Conservation (phyloP, 2,797 vertebrate genomes). For the Xenentodon cancila region DNA sequence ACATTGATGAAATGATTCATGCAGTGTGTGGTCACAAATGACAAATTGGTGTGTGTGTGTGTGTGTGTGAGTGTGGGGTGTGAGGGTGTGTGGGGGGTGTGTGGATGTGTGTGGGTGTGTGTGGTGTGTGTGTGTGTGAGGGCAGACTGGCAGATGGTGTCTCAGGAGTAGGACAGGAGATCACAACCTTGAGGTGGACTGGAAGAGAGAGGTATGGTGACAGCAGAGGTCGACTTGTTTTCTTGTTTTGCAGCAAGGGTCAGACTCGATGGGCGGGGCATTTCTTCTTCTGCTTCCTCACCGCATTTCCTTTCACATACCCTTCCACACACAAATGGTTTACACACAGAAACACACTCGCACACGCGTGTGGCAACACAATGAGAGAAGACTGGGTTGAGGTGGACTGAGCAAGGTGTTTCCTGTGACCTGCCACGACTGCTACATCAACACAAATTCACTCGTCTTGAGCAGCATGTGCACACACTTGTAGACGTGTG, state of each 20-base stretch:
- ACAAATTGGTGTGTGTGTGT: slow-evolving; percentile 31
- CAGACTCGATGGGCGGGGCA: slow-evolving; percentile 41
- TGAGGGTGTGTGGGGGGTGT: too few relatives aligned
- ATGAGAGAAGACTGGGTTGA: slow-evolving; percentile 57
- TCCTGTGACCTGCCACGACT: slow-evolving; percentile 74
- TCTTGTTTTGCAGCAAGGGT: slow-evolving; percentile 35
- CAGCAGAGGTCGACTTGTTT: slow-evolving; percentile 37
- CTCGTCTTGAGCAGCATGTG: slow-evolving; percentile 31
- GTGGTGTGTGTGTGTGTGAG: slow-evolving; percentile 9
- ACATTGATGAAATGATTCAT: slow-evolving; percentile 39
- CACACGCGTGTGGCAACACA: slow-evolving; percentile 46
- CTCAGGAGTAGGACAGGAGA: slow-evolving; percentile 28
- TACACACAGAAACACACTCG: slow-evolving; percentile 6
- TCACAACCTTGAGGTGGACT: slow-evolving; percentile 45
- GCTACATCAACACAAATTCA: slow-evolving; percentile 59
- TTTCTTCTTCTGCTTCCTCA: slow-evolving; percentile 61
- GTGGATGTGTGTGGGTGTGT: not conserved
- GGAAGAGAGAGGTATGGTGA: slow-evolving; percentile 8
- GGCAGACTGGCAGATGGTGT: slow-evolving; percentile 51
- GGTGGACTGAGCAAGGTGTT: slow-evolving; percentile 76
- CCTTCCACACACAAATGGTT: not conserved
- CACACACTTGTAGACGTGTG: not conserved
- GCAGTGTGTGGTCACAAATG: slow-evolving; percentile 15
- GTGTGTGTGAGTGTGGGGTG: slow-evolving; percentile 1
- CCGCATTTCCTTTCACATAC: slow-evolving; percentile 49